Conservation (phyloP, 2,113 vertebrate genomes). For the Carlito syrichta region DNA sequence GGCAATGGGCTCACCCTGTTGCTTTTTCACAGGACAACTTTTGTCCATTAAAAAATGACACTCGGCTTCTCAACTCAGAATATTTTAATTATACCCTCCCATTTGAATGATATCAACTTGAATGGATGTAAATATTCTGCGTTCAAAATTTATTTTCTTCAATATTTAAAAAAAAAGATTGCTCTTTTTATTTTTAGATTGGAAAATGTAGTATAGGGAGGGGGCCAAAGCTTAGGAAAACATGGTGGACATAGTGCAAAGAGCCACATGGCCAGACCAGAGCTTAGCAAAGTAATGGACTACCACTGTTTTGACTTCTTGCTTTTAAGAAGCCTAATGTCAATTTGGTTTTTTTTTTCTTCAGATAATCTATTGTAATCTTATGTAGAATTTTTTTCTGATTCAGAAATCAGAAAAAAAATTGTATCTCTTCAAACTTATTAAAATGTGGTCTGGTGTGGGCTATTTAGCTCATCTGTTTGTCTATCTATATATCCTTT, state of each 20-base stretch:
- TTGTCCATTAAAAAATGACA: no score
- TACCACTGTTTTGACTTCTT: not conserved
- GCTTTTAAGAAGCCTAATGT: not conserved
- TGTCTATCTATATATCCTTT: not conserved
- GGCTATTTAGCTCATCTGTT: not conserved
- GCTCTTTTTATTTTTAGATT: no score
- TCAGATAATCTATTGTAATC: not conserved
- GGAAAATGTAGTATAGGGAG: no score
- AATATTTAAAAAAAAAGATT: not conserved
- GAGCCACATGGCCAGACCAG: no score
- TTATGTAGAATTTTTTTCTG: not conserved
- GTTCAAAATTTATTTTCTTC: not conserved
- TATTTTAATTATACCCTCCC: not conserved
- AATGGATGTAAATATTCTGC: not conserved
- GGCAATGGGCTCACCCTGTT: no score
- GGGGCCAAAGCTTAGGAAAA: no score
- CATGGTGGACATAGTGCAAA: no score
- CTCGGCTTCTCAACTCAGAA: no score
- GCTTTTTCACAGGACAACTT: no score
- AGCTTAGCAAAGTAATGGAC: no score
- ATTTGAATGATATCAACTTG: not conserved
- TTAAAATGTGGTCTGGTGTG: not conserved
- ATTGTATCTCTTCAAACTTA: not conserved
- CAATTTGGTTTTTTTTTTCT: not conserved
- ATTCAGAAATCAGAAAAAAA: no score